Conservation (phyloP, 2,888 invertebrate species). For the Acronicta psi region DNA sequence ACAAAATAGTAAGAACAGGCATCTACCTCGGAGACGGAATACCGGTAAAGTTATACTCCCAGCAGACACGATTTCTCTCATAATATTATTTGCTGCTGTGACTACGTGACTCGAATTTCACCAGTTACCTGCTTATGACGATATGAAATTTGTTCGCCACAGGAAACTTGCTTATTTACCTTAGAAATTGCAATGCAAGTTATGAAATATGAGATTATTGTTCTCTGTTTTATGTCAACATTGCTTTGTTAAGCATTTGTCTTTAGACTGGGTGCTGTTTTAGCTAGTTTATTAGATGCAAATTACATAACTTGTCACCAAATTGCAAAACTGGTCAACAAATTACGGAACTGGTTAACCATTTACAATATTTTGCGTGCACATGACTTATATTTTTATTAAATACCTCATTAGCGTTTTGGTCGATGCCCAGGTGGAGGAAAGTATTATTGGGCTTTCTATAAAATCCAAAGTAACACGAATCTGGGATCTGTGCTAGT, state of each 20-base stretch:
- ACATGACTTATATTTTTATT: too few species aligned
- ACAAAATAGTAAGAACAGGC: conserved; percentile 50
- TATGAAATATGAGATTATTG: conserved; percentile 60
- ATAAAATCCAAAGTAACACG: too few species aligned
- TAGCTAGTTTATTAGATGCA: too few species aligned
- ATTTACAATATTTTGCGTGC: too few species aligned
- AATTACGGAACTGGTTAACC: too few species aligned
- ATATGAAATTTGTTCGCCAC: conserved; percentile 77
- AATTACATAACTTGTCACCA: too few species aligned
- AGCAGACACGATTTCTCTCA: conserved; percentile 79
- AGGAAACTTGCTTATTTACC: conserved; percentile 77
- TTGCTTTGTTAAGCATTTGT: conserved; percentile 25
- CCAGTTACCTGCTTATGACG: conserved; percentile 74
- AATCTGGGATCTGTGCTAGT: too few species aligned
- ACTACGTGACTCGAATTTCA: conserved; percentile 77
- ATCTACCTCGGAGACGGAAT: conserved; percentile 59
- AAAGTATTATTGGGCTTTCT: too few species aligned
- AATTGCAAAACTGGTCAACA: too few species aligned
- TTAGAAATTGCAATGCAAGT: conserved; percentile 70
- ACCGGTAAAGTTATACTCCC: conserved; percentile 74
- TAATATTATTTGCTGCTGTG: conserved; percentile 81
- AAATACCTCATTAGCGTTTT: too few species aligned
- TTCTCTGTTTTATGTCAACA: conserved; percentile 27
- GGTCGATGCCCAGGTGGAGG: too few species aligned
- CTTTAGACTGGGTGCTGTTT: background rate